phyloP scores from a whole-genome alignment of 1,140 invertebrate species.

The Cotesia chilonis region DNA sequence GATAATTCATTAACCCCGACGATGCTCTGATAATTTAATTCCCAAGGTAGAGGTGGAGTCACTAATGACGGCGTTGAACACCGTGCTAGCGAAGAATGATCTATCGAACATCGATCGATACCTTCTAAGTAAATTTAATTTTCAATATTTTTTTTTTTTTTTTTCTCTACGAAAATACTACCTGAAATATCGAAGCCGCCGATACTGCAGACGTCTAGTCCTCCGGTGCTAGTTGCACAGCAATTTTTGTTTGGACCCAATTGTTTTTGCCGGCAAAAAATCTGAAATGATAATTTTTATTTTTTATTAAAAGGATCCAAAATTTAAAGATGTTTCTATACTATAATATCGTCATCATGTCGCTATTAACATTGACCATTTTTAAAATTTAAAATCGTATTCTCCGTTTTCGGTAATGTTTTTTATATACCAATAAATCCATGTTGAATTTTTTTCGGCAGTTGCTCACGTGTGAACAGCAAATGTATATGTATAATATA shows the following conservation, averaged over 20 bases:
- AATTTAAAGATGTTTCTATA: too few species aligned
- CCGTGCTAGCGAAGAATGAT: conserved; percentile 58
- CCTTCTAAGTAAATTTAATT: conserved; percentile 46
- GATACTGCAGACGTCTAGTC: conserved; percentile 60
- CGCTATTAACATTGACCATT: not conserved
- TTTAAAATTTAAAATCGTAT: not conserved
- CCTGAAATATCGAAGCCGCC: conserved; percentile 61
- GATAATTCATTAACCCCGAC: conserved; percentile 42
- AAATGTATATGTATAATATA: too few species aligned
- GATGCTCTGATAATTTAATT: conserved; percentile 50
- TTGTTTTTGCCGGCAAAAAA: conserved; percentile 57
- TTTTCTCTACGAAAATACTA: conserved; percentile 35
- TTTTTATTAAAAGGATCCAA: not conserved
- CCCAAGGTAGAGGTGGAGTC: conserved; percentile 61
- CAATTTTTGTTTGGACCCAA: conserved; percentile 60
- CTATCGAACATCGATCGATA: conserved; percentile 60
- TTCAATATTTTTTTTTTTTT: not conserved
- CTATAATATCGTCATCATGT: too few species aligned
- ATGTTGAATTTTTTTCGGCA: too few species aligned
- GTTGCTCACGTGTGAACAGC: too few species aligned
- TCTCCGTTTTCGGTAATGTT: too few species aligned
- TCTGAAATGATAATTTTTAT: conserved; percentile 38
- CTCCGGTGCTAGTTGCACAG: conserved; percentile 59
- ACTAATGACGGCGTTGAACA: conserved; percentile 61
- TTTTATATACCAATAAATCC: too few species aligned